Conservation (phyloP, 2,797 vertebrate genomes). For the Tokudaia muenninki region DNA sequence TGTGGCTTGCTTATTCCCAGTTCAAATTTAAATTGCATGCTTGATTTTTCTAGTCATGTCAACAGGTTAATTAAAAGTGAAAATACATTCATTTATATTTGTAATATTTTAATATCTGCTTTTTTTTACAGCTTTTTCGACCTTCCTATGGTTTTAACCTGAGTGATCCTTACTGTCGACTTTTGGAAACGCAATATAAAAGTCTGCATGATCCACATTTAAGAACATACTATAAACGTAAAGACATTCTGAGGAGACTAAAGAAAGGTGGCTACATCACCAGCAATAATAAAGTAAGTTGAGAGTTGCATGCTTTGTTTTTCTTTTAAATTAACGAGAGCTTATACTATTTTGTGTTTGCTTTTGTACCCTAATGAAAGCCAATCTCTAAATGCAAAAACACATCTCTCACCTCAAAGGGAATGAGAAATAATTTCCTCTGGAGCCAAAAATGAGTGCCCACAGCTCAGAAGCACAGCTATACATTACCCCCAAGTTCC, state of each 20-base stretch:
- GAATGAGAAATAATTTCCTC: background rate
- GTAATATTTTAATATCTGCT: slow-evolving; percentile 51
- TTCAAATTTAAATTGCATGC: background rate
- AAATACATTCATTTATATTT: slow-evolving; percentile 30
- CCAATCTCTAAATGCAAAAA: background rate
- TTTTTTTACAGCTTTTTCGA: slow-evolving; percentile 82
- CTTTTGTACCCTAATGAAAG: background rate
- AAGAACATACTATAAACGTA: slow-evolving; percentile 79
- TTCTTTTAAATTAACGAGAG: background rate
- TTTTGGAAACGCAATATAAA: slow-evolving; percentile 82
- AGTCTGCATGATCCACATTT: slow-evolving; percentile 86
- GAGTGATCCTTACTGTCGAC: slow-evolving; percentile 82
- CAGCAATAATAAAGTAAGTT: slow-evolving; percentile 84
- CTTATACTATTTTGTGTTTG: background rate
- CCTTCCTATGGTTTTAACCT: slow-evolving; percentile 84
- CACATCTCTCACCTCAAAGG: background rate
- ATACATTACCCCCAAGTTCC: background rate
- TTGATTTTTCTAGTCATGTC: slow-evolving; percentile 59
- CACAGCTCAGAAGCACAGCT: background rate
- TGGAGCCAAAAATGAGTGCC: background rate
- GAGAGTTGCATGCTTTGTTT: background rate
- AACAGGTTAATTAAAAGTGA: slow-evolving; percentile 18
- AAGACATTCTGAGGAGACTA: slow-evolving; percentile 82
- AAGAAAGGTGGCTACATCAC: slow-evolving; percentile 84
- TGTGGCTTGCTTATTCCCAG: background rate